Evolutionary conservation across 1,140 invertebrate genomes (phyloP), one percentile per base, ranked within the genome.

Genomic region (Saccostrea echinata): DNA sequence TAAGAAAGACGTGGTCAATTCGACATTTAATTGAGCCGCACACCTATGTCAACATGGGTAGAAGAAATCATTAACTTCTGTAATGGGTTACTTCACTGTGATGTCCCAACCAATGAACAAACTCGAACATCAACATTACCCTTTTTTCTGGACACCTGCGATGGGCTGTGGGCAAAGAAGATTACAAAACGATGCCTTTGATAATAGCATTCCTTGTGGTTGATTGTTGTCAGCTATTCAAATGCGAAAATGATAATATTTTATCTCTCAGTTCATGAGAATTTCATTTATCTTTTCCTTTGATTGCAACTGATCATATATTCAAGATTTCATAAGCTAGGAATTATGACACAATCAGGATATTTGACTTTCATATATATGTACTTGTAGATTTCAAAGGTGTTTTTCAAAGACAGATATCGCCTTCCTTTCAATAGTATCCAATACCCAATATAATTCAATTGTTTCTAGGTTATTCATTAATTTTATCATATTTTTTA

Each of bases 41-140:
- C 68, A 76, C 68, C 68, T 76, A 76, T 76, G 11, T 33, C 24
- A 76, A 76, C 68, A 76, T 12, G 68, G 68, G 27, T 30, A 76
- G 68, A 76, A 24, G 27, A 76, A 76, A 76, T 76, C 68, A 76
- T 76, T 76, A 76, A 76, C 68, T 76, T 76, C 68, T 76, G 27
- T 76, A 76, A 76, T 76, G 68, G 68, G 24, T 33, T 30, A 27
- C 27, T 30, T 76, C 30, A 33, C 55, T 76, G 27, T 16, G 27
- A 30, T 76, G 24, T 30, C 68, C 68, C 21, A 64, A n/a, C 21
- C 57, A 64, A 64, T 21, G 43, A 27, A 76, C 68, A 30, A 27
- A 33, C 27, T 27, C 24, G 6, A 76, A 30, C 30, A 76, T 76
- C 68, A 76, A 13, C 16, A 76, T 76, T 33, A 9, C 16, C 16